These are phyloP conservation scores for Hybos culiciformis DNA, from an alignment of 2,888 invertebrate genomes.

Conservation along the genomic window DNA sequence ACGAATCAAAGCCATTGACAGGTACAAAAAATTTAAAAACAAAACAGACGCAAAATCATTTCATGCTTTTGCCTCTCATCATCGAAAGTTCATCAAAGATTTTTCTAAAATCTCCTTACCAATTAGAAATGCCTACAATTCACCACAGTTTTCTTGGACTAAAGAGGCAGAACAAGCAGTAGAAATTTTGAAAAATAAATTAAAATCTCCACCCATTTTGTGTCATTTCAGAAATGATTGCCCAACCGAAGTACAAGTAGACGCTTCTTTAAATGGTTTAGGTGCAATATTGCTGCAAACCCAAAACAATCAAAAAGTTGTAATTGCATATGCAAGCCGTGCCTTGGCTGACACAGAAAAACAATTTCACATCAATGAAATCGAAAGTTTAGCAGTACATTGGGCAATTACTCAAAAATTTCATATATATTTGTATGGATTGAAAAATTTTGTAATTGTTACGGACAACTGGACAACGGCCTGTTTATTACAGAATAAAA, in stretches of 20 bases:
- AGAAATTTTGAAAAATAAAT: background rate
- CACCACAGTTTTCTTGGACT: conserved; percentile 3
- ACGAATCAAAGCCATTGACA: background rate
- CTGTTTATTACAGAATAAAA: conserved; percentile 5
- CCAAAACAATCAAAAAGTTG: background rate
- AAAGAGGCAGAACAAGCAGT: conserved; percentile 2
- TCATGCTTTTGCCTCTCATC: conserved; percentile 3
- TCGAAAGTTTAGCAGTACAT: background rate
- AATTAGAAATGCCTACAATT: conserved; percentile 2
- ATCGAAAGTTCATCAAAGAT: conserved; percentile 3
- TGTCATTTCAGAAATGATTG: background rate
- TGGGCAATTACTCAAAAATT: background rate
- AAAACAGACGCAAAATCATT: conserved; percentile 3
- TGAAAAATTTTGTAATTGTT: background rate
- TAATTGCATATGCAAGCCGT: background rate
- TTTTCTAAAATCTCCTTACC: conserved; percentile 2
- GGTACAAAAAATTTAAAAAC: background rate
- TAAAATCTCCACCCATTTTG: background rate
- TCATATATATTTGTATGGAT: conserved; percentile 7
- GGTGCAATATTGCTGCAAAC: background rate
- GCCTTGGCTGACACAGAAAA: background rate
- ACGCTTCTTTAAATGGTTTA: background rate
- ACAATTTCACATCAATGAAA: background rate
- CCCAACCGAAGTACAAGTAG: background rate
- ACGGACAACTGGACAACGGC: conserved; percentile 8